phyloP scores from a whole-genome alignment of 2,797 vertebrate species.

The Parambassis ranga region DNA sequence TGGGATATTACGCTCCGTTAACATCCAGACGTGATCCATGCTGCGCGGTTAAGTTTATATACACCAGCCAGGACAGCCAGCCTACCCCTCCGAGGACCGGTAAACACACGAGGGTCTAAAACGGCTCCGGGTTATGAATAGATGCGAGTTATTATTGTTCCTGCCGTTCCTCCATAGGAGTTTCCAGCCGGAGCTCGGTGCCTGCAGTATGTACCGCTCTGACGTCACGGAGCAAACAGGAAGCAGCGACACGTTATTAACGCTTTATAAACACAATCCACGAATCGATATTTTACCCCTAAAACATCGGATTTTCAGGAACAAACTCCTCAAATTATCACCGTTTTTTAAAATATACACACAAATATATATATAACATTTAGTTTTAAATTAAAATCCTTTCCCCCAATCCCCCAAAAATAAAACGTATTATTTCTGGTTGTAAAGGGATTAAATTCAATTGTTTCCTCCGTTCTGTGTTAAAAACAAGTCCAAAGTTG shows the following conservation, averaged over 20 bases:
- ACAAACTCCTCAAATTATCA: too few relatives aligned
- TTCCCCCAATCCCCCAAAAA: too few relatives aligned
- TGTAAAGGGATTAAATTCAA: too few relatives aligned
- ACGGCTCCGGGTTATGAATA: neutral
- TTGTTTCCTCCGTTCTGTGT: too few relatives aligned
- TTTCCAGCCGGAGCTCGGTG: slow-evolving; percentile 45
- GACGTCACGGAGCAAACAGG: slow-evolving; percentile 34
- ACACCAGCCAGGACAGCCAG: neutral
- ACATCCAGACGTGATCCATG: slow-evolving; percentile 47
- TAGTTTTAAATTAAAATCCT: too few relatives aligned
- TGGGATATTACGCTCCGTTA: neutral
- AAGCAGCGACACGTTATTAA: neutral
- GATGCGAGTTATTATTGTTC: slow-evolving; percentile 3
- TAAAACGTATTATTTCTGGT: too few relatives aligned
- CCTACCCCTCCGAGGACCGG: slow-evolving; percentile 9
- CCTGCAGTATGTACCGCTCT: slow-evolving; percentile 29
- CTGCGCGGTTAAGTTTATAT: slow-evolving; percentile 44
- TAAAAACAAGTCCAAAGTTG: too few relatives aligned
- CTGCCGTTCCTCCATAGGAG: slow-evolving; percentile 33
- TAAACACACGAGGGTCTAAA: accelerated
- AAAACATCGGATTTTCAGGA: too few relatives aligned
- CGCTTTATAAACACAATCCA: too few relatives aligned
- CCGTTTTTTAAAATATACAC: too few relatives aligned
- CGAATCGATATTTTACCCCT: too few relatives aligned
- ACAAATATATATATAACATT: too few relatives aligned